Evolutionary conservation across 2,888 invertebrate species (phyloP).

Genomic region (Drosophila testacea): DNA sequence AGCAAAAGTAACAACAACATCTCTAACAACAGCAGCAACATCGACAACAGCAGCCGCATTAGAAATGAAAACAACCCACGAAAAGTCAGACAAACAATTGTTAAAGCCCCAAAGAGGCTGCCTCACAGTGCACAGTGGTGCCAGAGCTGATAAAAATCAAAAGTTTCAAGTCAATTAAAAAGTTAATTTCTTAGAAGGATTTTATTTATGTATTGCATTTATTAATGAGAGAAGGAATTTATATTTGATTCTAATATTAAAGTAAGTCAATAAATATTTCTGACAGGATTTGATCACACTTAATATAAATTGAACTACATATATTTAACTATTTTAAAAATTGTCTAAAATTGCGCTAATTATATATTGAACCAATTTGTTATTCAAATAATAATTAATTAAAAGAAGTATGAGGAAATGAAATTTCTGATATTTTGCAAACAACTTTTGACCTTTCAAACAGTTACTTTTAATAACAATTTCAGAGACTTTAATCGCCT

Average conservation of each 20-base stretch:
- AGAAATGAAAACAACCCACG: slow-evolving; percentile 70
- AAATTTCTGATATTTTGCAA: too few relatives aligned
- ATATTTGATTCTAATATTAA: neutral
- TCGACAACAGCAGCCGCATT: slow-evolving; percentile 53
- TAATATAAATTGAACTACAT: too few relatives aligned
- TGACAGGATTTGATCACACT: too few relatives aligned
- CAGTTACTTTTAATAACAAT: neutral
- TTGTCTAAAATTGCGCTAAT: too few relatives aligned
- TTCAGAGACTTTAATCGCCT: neutral
- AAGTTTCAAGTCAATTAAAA: neutral
- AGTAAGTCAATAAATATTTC: too few relatives aligned
- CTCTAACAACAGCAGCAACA: slow-evolving; percentile 25
- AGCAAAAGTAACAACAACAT: slow-evolving; percentile 17
- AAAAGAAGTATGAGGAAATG: too few relatives aligned
- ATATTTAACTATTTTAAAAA: too few relatives aligned
- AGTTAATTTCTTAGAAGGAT: too few relatives aligned
- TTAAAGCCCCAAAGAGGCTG: slow-evolving; percentile 31
- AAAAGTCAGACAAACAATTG: slow-evolving; percentile 35
- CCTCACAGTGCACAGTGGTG: slow-evolving; percentile 35
- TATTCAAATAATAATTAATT: too few relatives aligned
- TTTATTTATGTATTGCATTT: too few relatives aligned
- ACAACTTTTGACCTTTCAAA: too few relatives aligned
- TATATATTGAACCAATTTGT: too few relatives aligned
- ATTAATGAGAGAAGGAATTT: neutral
- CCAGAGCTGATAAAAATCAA: neutral